Conservation (phyloP, 2,797 vertebrate species). For the Lophotriccus pileatus region DNA sequence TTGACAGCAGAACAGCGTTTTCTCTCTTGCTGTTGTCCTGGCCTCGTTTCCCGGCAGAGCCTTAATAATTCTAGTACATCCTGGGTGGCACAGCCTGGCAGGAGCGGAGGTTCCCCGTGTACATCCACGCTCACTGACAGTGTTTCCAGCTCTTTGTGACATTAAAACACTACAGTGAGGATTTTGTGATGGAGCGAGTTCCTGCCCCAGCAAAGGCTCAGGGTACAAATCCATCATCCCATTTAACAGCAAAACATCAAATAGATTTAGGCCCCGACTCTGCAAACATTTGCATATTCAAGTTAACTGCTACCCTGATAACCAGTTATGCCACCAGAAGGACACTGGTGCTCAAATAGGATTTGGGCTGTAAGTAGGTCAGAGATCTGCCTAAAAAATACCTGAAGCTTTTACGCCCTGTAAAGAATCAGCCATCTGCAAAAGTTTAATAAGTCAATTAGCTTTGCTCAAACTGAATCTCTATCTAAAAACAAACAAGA, state of each 20-base stretch:
- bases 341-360: conserved; percentile 10
- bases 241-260: background rate
- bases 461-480: background rate
- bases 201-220: background rate
- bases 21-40: background rate
- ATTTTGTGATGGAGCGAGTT: background rate
- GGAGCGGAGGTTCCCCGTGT: background rate
- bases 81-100: background rate
- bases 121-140: rapidly evolving
- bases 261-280: background rate
- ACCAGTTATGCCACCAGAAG: background rate
- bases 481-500: background rate
- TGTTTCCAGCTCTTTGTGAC: background rate
- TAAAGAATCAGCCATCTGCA: background rate
- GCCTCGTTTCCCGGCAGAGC: conserved; percentile 18
- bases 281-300: background rate
- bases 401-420: background rate
- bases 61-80: background rate
- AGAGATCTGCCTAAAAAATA: conserved; percentile 11
- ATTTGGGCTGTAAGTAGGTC: conserved; percentile 38
- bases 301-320: background rate
- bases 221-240: background rate
- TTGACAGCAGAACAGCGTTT: conserved; percentile 26
- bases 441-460: conserved; percentile 15
- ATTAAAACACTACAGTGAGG: rapidly evolving